phyloP scores from a whole-genome alignment of 2,113 vertebrate genomes.

The Larimichthys polyactis region DNA sequence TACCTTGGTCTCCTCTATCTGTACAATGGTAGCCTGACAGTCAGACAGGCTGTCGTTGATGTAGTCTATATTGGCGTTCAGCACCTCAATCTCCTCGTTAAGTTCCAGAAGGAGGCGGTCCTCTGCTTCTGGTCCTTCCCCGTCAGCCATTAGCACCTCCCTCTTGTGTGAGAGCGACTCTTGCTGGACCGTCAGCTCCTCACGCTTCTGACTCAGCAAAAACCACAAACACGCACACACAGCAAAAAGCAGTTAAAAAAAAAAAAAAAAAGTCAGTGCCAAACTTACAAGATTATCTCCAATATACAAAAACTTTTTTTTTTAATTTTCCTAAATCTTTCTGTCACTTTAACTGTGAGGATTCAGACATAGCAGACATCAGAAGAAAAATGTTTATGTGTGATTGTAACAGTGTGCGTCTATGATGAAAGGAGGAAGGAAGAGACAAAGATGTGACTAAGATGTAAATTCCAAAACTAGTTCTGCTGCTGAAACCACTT shows the following conservation, averaged over 20 bases:
- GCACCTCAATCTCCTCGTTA: conserved; percentile 93
- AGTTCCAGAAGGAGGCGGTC: conserved; percentile 91
- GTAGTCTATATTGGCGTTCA: conserved; percentile 97
- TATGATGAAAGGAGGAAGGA: conserved; percentile 18
- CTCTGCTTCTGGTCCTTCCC: conserved; percentile 88
- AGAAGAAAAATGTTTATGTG: not conserved
- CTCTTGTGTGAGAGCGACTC: conserved; percentile 90
- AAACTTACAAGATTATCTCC: not conserved
- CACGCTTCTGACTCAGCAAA: conserved; percentile 90
- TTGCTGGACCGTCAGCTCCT: conserved; percentile 93
- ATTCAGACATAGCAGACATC: not conserved
- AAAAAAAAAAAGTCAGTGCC: not conserved
- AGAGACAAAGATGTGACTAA: not conserved
- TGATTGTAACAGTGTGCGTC: not conserved
- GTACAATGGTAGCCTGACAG: conserved; percentile 97
- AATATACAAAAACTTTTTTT: not conserved
- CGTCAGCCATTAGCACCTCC: conserved; percentile 88
- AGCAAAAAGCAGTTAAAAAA: not conserved
- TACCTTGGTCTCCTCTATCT: conserved; percentile 98
- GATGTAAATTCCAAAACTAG: not conserved
- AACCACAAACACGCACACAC: conserved; percentile 12
- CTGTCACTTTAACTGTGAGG: no score
- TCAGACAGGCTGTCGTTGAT: conserved; percentile 96
- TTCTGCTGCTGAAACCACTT: not conserved
- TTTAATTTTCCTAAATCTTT: not conserved